phyloP scores from a whole-genome alignment of 2,113 vertebrate genomes.

The Climacteris rufus region DNA sequence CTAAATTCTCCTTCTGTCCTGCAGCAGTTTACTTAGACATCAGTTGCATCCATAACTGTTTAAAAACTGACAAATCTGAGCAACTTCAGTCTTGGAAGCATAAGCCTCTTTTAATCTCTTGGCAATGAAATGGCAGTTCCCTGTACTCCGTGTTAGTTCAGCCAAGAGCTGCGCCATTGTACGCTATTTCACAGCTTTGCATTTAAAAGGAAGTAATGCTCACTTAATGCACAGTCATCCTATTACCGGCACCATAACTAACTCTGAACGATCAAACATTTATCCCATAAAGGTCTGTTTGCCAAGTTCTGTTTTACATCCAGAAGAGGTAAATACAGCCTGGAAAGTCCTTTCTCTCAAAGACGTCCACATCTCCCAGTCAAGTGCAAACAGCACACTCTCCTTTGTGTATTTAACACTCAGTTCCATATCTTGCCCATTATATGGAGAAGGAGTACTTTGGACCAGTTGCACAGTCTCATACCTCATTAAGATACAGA shows the following conservation, averaged over 20 bases:
- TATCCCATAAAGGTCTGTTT: background rate
- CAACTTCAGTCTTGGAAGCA: conserved; percentile 42
- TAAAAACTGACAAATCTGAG: conserved; percentile 35
- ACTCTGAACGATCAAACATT: background rate
- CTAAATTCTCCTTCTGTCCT: background rate
- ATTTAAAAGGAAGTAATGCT: conserved; percentile 21
- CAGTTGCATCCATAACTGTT: background rate
- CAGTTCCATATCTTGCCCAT: background rate
- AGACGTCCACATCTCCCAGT: accelerated
- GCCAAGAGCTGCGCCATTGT: conserved; percentile 8
- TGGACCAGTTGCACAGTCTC: background rate
- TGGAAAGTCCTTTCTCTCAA: background rate
- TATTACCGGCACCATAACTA: background rate
- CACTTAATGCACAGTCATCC: conserved; percentile 7
- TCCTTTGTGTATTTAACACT: background rate
- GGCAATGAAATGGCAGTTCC: background rate
- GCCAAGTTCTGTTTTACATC: background rate
- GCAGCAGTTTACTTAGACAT: conserved; percentile 12
- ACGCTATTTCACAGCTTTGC: background rate
- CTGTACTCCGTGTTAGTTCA: background rate
- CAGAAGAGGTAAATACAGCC: background rate
- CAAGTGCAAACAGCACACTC: background rate
- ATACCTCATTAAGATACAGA: background rate
- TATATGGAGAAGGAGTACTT: background rate
- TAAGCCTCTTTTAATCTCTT: conserved; percentile 30